A percentile compares a stretch with the other conserved stretches of the same genome.
These are phyloP conservation scores for Chesias legatella DNA, from an alignment of 2,888 invertebrate species.

Conservation along the genomic window DNA sequence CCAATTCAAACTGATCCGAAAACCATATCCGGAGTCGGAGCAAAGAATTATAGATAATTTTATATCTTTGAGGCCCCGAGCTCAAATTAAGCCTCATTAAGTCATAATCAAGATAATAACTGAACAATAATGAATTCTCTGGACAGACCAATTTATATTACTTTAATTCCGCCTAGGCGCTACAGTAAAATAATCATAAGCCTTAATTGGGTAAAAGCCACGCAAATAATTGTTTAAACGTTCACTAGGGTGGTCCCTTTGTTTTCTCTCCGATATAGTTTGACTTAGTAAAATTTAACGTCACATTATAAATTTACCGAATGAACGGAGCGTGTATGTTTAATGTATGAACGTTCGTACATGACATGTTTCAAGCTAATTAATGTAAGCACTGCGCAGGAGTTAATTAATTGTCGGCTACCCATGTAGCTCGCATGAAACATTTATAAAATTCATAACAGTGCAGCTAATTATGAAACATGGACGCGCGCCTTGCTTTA, in stretches of 20 bases:
- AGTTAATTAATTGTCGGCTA: constrained; percentile 75
- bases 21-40: background rate
- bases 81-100: constrained; percentile 61
- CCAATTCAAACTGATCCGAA: too few species aligned
- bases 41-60: constrained; percentile 9
- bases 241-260: constrained; percentile 51
- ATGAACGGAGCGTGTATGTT: constrained; percentile 49
- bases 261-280: constrained; percentile 35
- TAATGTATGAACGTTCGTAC: constrained; percentile 65
- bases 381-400: constrained; percentile 71
- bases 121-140: constrained; percentile 40
- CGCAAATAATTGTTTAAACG: constrained; percentile 40
- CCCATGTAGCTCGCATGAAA: constrained; percentile 67
- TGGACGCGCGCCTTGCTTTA: constrained; percentile 55
- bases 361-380: constrained; percentile 65
- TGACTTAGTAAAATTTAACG: constrained; percentile 47
- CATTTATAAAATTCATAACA: constrained; percentile 79
- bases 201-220: constrained; percentile 46
- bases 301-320: constrained; percentile 55
- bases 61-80: constrained; percentile 25
- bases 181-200: constrained; percentile 53
- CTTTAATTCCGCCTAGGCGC: constrained; percentile 37
- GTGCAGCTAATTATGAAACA: constrained; percentile 67
- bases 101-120: constrained; percentile 43
- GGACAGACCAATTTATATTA: constrained; percentile 42